phyloP scores from a whole-genome alignment of 2,888 invertebrate genomes.

The Gnatocerus cornutus region DNA sequence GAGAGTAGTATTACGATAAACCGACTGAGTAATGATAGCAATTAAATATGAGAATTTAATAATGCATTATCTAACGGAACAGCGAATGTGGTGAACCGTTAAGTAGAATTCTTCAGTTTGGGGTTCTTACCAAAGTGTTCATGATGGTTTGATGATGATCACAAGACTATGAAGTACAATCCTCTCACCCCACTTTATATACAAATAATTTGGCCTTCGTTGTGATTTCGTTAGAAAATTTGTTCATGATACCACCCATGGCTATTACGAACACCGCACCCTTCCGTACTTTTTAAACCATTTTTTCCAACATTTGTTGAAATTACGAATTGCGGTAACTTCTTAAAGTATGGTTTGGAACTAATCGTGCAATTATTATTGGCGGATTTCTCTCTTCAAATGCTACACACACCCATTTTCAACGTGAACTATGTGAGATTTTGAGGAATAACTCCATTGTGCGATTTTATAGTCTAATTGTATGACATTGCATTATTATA shows the following conservation, averaged over 20 bases:
- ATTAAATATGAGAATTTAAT: background rate
- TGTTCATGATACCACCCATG: slow-evolving; percentile 21
- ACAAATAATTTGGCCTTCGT: slow-evolving; percentile 44
- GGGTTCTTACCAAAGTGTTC: slow-evolving; percentile 48
- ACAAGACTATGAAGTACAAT: slow-evolving; percentile 29
- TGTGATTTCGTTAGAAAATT: slow-evolving; percentile 24
- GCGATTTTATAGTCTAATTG: slow-evolving; percentile 9
- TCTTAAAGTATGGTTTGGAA: slow-evolving; percentile 25
- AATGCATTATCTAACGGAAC: slow-evolving; percentile 5
- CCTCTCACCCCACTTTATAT: slow-evolving; percentile 44
- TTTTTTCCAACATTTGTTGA: slow-evolving; percentile 28
- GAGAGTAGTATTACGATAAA: background rate
- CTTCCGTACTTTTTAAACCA: slow-evolving; percentile 27
- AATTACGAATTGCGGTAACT: slow-evolving; percentile 28
- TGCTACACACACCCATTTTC: slow-evolving; percentile 30
- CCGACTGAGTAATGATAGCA: slow-evolving; percentile 5
- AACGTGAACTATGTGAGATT: slow-evolving; percentile 26
- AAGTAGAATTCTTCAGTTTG: slow-evolving; percentile 1
- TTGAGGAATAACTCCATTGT: slow-evolving; percentile 13
- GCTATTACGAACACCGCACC: slow-evolving; percentile 41
- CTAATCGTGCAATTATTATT: slow-evolving; percentile 35
- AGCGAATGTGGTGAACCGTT: background rate
- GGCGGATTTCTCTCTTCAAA: slow-evolving; percentile 31
- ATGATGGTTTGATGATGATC: slow-evolving; percentile 41
- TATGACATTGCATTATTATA: slow-evolving; percentile 25